Percentiles rank a stretch among this genome's conserved stretches.
These are phyloP conservation scores for Tipula unca DNA, from an alignment of 2,888 invertebrate genomes.

Conservation along the genomic window DNA sequence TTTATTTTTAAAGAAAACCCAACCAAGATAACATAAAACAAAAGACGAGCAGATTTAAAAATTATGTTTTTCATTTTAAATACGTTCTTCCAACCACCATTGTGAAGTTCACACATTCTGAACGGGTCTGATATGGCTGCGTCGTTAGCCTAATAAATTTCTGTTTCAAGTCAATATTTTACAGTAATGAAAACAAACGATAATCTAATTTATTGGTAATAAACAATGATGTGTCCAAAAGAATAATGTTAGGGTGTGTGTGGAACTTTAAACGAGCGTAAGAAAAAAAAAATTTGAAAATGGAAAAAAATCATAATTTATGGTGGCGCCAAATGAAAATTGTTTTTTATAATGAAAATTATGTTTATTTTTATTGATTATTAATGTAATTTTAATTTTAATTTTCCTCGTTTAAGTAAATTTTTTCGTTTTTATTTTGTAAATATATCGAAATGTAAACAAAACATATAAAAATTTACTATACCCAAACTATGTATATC, in stretches of 20 bases:
- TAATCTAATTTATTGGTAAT: background rate
- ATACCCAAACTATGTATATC: background rate
- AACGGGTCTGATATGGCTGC: background rate
- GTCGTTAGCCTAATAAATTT: background rate
- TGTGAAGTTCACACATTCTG: background rate
- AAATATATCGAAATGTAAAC: background rate
- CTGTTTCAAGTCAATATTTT: background rate
- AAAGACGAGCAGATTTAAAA: background rate
- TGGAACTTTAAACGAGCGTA: background rate
- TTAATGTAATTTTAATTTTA: background rate
- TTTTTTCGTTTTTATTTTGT: background rate
- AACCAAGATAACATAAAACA: background rate
- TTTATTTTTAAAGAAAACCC: background rate
- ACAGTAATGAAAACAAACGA: background rate
- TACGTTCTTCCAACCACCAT: background rate
- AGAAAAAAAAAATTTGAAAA: background rate
- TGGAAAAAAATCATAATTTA: background rate
- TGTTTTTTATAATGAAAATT: background rate
- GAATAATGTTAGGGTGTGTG: background rate
- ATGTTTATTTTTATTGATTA: conserved; percentile 8
- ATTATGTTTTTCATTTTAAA: background rate
- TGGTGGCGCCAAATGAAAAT: background rate
- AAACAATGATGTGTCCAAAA: background rate
- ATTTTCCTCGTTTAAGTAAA: background rate
- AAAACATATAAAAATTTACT: background rate